Evolutionary conservation across 2,888 invertebrate genomes (phyloP), one percentile per base, ranked within the genome.

Genomic region (Sinohyriopsis cumingii): DNA sequence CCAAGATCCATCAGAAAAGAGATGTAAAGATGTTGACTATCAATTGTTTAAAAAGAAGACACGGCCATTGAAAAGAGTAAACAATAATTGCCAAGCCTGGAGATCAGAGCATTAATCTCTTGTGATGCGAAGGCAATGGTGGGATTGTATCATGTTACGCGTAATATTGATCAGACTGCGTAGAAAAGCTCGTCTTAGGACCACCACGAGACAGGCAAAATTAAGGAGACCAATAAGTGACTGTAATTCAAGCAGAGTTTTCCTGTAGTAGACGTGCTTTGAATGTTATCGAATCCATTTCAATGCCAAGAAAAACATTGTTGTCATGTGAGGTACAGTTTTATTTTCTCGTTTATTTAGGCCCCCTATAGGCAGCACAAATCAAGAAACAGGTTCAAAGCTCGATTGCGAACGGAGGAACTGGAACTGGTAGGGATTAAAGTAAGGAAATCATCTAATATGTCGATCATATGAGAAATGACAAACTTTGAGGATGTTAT

Each of bases 11-110:
- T 73, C 73, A 20, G 73, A 69, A 45, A 67, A 65, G 20, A 73
- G 33, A 59, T 73, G 73, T 22, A 69, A 25, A 25, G 25, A 22
- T 4, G 71, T 45, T 7, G 71, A 9, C 68, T 66, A 71, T 15
- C 63, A 7, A 15, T 69, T 24, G 9, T 70, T 24, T 24, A 59
- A 53, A 5, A 76, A 57, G 7, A 76, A 28, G 5, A 65, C 57
- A 60, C 63, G 60, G 12, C 73, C 76, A 71, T 76, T 76, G 59
- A 76, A 76, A 76, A 68, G 63, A 1, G 63, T 33, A 28, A 67
- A 24, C 54, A 76, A 73, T 24, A 71, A 19, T 15, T n/a, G 22
- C 73, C 73, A 76, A 20, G 76, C 76, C 9, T 22, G 3, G 0
- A 77, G 3, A 54, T 77, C 74, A 28, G 22, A 19, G 15, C 69